Base-by-base conservation (phyloP, 2,888 invertebrate species). In the Dynastes maya region DNA sequence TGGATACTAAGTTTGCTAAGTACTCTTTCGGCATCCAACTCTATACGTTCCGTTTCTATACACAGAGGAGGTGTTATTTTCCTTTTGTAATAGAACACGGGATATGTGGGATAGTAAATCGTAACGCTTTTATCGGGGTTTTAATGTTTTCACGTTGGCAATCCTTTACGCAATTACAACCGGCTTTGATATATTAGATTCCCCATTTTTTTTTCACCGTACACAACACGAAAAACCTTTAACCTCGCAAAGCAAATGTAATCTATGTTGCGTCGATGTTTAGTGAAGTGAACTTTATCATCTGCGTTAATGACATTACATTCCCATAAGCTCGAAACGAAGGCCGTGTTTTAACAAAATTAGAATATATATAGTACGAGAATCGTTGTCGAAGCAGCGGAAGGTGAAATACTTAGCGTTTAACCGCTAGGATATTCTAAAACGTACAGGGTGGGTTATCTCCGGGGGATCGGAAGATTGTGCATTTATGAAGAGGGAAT, bases 251-350 rank as follows among this genome's bases (percentile, higher is more conserved):
- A 61, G 49, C 27, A 68, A 49, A 68, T 45, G 5, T 68, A 49
- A 68, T 49, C 67, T 68, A 49, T 11, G 49, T 68, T 65, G 65
- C 37, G 65, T 65, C 40, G 67, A 68, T 45, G 22, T 16, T 68
- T 8, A 13, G 9, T 68, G 49, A 9, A 27, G 8, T 13, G 29
- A 22, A 61, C 11, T 68, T 49, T 37, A 37, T 37, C 13, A 22
- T 68, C 22, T 9, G 11, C 67, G 49, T 27, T 68, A 68, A 68
- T 49, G 49, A 8, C 27, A 68, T 68, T 68, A 49, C 9, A 22
- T 68, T 68, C 49, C 49, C 45, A 22, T 9, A 29, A 45, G 45
- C n/a, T 40, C 16, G 45, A 16, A 22, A 40, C 5, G 8, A 22
- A 49, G 49, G 22, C 27, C 8, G n/a, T 49, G 40, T 2, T 68